A percentile compares a stretch with the other conserved stretches of the same genome.
phyloP scores from a whole-genome alignment of 2,113 vertebrate species.

The Bos indicus region DNA sequence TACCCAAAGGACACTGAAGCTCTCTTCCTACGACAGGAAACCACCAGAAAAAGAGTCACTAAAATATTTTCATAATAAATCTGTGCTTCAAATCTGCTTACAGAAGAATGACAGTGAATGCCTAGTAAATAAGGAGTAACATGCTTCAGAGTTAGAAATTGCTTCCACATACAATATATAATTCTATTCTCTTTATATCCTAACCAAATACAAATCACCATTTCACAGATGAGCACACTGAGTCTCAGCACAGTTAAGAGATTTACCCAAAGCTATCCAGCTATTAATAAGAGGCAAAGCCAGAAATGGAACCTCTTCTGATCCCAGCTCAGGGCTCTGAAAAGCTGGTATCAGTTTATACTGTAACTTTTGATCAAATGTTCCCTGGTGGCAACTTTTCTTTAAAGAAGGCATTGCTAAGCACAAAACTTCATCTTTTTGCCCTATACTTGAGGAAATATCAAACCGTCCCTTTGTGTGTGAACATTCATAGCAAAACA shows the following conservation, averaged over 20 bases:
- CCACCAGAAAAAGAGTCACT: not conserved
- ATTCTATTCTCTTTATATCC: not conserved
- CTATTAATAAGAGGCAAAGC: not conserved
- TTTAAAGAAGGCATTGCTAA: not conserved
- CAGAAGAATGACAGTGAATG: not conserved
- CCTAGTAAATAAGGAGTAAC: not conserved
- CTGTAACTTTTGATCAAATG: not conserved
- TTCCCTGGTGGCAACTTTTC: not conserved
- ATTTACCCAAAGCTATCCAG: not conserved
- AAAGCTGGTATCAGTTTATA: not conserved
- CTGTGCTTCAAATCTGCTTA: not conserved
- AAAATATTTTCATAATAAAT: constrained; percentile 21
- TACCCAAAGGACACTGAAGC: not conserved
- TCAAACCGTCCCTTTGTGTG: not conserved
- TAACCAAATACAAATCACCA: not conserved
- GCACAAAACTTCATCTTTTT: not conserved
- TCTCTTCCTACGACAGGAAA: not conserved
- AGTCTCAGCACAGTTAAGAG: not conserved
- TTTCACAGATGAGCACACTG: not conserved
- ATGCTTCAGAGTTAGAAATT: not conserved
- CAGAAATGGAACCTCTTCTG: not conserved
- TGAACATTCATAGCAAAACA: not conserved
- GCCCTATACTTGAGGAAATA: not conserved
- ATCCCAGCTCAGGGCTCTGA: not conserved
- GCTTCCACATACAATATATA: not conserved